A percentile compares a stretch with the other conserved stretches of the same genome.
These are phyloP conservation scores for Spizaetus ornatus DNA, from an alignment of 2,113 vertebrate genomes.

Conservation along the genomic window DNA sequence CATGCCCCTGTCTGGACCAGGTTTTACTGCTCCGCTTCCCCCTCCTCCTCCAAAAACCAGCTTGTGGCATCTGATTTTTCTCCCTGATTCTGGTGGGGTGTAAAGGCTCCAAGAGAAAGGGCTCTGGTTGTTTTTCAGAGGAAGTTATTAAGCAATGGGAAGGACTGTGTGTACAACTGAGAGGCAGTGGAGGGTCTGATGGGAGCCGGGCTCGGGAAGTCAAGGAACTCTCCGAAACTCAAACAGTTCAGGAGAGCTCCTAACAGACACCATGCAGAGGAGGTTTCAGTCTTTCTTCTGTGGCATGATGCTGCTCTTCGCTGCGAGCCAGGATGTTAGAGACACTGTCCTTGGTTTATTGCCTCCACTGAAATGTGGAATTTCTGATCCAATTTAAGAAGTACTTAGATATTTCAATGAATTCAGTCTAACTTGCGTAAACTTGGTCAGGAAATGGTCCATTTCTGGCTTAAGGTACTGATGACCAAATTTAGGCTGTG, in stretches of 20 bases:
- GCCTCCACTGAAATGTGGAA: not conserved
- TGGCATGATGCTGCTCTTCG: not conserved
- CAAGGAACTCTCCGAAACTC: not conserved
- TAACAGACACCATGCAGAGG: fast-evolving
- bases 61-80: not conserved
- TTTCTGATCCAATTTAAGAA: not conserved
- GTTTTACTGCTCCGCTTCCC: not conserved
- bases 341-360: not conserved
- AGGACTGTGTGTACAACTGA: not conserved
- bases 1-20: not conserved
- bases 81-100: not conserved
- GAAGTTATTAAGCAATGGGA: not conserved
- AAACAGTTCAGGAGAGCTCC: not conserved
- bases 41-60: not conserved
- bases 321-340: not conserved
- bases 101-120: not conserved
- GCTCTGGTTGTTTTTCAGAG: not conserved
- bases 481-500: not conserved
- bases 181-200: not conserved
- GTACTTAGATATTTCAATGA: not conserved
- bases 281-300: not conserved
- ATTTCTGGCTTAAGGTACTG: not conserved
- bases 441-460: not conserved
- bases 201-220: not conserved
- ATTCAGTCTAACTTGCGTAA: not conserved